A percentile compares a stretch with the other conserved stretches of the same genome.
phyloP scores from a whole-genome alignment of 2,888 invertebrate species.

The Hofmannophila pseudospretella region DNA sequence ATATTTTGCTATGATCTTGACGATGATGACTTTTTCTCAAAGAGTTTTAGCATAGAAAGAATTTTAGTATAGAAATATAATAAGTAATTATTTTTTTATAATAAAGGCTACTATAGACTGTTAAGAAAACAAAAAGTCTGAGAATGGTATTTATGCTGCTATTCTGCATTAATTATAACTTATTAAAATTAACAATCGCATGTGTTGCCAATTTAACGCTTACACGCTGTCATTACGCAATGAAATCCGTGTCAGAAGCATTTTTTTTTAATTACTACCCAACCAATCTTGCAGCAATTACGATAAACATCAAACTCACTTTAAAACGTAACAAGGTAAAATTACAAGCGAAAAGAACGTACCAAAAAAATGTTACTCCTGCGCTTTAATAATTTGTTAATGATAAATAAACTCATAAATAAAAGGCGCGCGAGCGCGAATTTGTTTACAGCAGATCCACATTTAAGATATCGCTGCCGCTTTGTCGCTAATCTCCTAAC shows the following conservation, averaged over 20 bases:
- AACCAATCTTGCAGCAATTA: constrained; percentile 36
- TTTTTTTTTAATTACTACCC: constrained; percentile 5
- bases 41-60: too few relatives aligned
- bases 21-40: too few relatives aligned
- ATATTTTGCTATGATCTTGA: too few relatives aligned
- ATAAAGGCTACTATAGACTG: too few relatives aligned
- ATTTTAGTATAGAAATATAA: too few relatives aligned
- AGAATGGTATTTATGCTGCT: too few relatives aligned
- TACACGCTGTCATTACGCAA: constrained; percentile 1
- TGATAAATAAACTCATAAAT: constrained; percentile 80
- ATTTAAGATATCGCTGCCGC: constrained; percentile 74
- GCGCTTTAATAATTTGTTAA: constrained; percentile 77
- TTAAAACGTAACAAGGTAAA: constrained; percentile 37
- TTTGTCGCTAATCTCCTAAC: constrained; percentile 76
- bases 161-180: background rate
- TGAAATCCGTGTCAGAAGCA: constrained; percentile 5
- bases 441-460: constrained; percentile 77
- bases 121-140: too few relatives aligned
- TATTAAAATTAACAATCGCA: background rate
- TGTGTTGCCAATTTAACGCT: background rate
- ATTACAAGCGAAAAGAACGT: constrained; percentile 43
- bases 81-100: too few relatives aligned
- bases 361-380: constrained; percentile 54
- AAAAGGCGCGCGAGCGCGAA: constrained; percentile 62
- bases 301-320: constrained; percentile 54